Percentiles rank a stretch among this genome's conserved stretches.
Conservation (phyloP, 2,888 invertebrate species). For the Dynastes tityus region DNA sequence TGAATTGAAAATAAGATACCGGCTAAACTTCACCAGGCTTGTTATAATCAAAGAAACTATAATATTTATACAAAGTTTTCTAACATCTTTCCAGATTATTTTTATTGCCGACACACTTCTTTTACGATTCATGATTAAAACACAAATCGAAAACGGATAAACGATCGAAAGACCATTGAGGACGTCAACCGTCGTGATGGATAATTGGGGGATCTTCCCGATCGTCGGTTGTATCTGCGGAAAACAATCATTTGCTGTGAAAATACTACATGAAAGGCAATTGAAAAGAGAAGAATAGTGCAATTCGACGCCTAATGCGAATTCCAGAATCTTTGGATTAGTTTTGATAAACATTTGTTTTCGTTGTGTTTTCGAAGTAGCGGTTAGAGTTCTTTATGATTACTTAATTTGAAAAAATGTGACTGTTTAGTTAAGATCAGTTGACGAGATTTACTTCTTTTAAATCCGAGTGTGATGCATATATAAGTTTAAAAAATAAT, state of each 20-base stretch:
- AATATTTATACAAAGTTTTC: slow-evolving; percentile 3
- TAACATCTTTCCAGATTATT: slow-evolving; percentile 16
- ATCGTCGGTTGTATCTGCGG: slow-evolving; percentile 3
- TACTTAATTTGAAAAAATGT: slow-evolving; percentile 21
- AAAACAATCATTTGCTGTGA: neutral
- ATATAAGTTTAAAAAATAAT: slow-evolving; percentile 1
- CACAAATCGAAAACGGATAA: neutral
- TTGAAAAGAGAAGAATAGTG: slow-evolving; percentile 16
- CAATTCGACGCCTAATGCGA: neutral
- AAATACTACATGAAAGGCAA: neutral
- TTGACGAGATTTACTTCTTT: neutral
- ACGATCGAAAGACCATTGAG: neutral
- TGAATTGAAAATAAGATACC: neutral
- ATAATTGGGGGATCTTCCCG: slow-evolving; percentile 12
- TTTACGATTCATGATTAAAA: neutral
- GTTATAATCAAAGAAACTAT: neutral
- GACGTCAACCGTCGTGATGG: slow-evolving; percentile 28
- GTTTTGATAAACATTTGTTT: neutral
- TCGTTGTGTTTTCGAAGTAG: neutral
- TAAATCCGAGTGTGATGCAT: slow-evolving; percentile 33
- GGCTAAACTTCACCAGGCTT: slow-evolving; percentile 25
- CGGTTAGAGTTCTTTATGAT: neutral
- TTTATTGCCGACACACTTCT: neutral
- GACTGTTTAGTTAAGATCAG: slow-evolving; percentile 5
- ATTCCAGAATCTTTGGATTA: neutral